Conservation (phyloP, 2,113 vertebrate genomes). For the Ctenodactylus gundi region DNA sequence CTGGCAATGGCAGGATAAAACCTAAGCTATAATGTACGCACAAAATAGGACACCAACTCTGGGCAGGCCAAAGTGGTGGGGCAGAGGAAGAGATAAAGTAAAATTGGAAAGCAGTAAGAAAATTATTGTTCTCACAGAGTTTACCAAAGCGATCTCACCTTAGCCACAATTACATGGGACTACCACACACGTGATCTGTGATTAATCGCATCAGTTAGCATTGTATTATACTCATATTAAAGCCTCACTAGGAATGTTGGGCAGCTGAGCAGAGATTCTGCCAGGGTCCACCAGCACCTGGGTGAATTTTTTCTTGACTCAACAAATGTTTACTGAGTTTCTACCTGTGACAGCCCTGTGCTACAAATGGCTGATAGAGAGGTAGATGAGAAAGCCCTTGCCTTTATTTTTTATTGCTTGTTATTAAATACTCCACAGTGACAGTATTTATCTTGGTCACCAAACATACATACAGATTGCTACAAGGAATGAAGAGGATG, state of each 20-base stretch:
- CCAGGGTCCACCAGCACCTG: background rate
- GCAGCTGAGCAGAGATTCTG: slow-evolving; percentile 18
- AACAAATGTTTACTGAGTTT: slow-evolving; percentile 3
- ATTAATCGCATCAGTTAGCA: background rate
- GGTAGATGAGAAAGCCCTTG: background rate
- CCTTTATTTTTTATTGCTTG: background rate
- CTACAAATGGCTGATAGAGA: background rate
- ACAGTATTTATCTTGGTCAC: slow-evolving; percentile 27
- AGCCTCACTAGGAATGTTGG: background rate
- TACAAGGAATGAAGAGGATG: slow-evolving; percentile 40
- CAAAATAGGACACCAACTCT: slow-evolving; percentile 20
- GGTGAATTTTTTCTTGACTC: background rate
- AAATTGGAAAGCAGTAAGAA: background rate
- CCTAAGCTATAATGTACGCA: background rate
- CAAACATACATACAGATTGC: slow-evolving; percentile 30
- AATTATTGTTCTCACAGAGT: background rate
- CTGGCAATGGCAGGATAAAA: background rate
- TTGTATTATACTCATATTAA: background rate
- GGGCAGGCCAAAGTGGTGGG: background rate
- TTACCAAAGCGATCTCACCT: background rate
- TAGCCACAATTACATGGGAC: background rate
- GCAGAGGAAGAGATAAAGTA: slow-evolving; percentile 27
- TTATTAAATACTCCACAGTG: slow-evolving; percentile 27
- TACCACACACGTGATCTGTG: background rate
- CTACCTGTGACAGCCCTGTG: background rate